phyloP scores from a whole-genome alignment of 1,140 invertebrate genomes.

The Heliconius hewitsoni region DNA sequence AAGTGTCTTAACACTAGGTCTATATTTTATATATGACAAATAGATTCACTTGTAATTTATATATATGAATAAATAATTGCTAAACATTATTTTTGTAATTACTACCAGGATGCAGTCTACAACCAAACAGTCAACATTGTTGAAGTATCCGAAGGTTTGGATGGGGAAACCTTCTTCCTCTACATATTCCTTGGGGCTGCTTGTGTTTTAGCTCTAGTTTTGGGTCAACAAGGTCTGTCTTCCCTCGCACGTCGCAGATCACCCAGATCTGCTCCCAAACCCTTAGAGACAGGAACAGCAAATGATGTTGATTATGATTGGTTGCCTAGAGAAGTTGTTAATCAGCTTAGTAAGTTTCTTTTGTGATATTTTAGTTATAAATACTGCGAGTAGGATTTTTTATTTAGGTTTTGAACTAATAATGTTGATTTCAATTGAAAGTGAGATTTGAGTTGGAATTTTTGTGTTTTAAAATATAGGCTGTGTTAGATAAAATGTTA shows the following conservation, averaged over 20 bases:
- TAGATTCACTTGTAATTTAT: neutral
- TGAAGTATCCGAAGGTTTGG: conserved; percentile 97
- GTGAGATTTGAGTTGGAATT: too few relatives aligned
- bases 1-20: too few relatives aligned
- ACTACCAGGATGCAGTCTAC: conserved; percentile 94
- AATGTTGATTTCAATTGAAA: neutral
- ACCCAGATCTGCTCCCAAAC: conserved; percentile 82
- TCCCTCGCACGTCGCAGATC: conserved; percentile 86
- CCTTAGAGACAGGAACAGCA: conserved; percentile 89
- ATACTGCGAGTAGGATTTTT: too few relatives aligned
- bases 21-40: neutral
- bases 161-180: conserved; percentile 99
- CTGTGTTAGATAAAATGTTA: too few relatives aligned
- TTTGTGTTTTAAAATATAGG: too few relatives aligned
- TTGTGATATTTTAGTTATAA: neutral
- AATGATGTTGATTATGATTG: conserved; percentile 99
- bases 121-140: conserved; percentile 99
- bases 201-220: conserved; percentile 92
- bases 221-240: conserved; percentile 94
- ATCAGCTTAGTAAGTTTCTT: conserved; percentile 88
- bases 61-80: neutral
- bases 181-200: conserved; percentile 96
- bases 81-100: conserved; percentile 16
- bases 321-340: conserved; percentile 95
- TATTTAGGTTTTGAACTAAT: too few relatives aligned